These are phyloP conservation scores for Panthera tigris DNA, from an alignment of 2,113 vertebrate genomes.

Conservation along the genomic window DNA sequence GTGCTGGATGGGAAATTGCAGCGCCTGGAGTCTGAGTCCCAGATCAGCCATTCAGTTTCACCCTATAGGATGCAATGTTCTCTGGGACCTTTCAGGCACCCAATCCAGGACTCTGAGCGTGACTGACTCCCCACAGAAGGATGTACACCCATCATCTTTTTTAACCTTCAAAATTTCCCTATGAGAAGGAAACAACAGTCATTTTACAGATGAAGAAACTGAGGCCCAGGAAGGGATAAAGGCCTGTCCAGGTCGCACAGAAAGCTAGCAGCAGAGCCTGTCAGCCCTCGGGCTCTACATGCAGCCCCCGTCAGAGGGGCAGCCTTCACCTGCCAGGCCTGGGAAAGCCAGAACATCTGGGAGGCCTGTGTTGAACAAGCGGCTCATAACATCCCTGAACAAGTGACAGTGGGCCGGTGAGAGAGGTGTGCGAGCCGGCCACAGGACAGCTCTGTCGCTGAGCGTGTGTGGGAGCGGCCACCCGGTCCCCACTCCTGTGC, in stretches of 20 bases:
- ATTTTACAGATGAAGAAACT: neutral
- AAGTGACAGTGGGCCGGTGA: rapidly evolving
- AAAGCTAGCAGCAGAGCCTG: neutral
- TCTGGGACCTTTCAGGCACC: neutral
- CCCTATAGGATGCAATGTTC: neutral
- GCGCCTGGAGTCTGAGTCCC: neutral
- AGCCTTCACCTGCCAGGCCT: neutral
- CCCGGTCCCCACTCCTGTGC: neutral
- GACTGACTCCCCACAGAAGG: neutral
- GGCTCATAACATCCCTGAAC: neutral
- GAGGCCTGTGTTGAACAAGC: neutral
- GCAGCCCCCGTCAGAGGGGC: neutral
- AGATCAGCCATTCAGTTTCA: neutral
- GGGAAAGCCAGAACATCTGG: neutral
- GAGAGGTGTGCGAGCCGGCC: rapidly evolving
- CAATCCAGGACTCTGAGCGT: neutral
- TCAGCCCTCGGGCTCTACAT: neutral
- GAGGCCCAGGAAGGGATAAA: neutral
- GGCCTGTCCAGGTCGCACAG: neutral
- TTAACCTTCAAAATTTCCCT: neutral
- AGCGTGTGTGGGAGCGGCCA: rapidly evolving
- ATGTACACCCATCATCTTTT: neutral
- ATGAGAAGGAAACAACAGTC: neutral
- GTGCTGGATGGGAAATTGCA: neutral
- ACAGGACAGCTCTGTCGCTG: neutral